phyloP scores from a whole-genome alignment of 1,140 invertebrate genomes.

The Portunus trituberculatus region DNA sequence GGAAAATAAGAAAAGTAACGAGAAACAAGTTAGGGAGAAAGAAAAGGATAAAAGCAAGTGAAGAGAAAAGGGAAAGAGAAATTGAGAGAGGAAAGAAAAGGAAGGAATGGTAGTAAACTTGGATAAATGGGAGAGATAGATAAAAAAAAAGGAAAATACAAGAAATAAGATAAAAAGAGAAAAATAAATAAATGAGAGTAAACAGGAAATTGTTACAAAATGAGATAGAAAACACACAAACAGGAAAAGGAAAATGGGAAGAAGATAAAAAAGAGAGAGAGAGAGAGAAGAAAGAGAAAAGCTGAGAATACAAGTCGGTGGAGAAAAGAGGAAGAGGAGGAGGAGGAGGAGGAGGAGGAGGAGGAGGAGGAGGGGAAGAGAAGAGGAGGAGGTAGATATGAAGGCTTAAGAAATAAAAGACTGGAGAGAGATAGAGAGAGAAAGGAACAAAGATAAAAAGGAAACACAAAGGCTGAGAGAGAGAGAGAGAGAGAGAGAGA shows the following conservation, averaged over 20 bases:
- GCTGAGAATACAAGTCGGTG: not conserved
- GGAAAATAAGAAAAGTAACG: not conserved
- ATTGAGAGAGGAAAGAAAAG: not conserved
- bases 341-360: not conserved
- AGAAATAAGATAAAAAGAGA: too few species aligned
- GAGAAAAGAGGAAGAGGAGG: not conserved
- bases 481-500: too few species aligned
- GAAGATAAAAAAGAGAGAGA: too few species aligned
- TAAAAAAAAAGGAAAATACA: too few species aligned
- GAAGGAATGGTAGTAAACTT: too few species aligned
- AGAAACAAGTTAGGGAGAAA: not conserved
- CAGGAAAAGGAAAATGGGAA: not conserved
- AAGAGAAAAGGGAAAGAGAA: conserved; percentile 30
- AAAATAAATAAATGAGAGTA: too few species aligned
- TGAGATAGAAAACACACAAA: not conserved
- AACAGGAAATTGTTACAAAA: too few species aligned
- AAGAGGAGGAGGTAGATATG: not conserved
- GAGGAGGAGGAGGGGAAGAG: conserved; percentile 24
- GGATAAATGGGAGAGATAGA: too few species aligned
- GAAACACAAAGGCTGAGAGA: too few species aligned
- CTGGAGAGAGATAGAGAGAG: too few species aligned
- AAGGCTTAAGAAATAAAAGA: not conserved
- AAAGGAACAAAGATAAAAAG: too few species aligned
- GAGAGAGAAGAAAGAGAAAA: not conserved
- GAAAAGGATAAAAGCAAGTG: not conserved